phyloP scores from a whole-genome alignment of 2,797 vertebrate genomes.

The Echiichthys vipera region DNA sequence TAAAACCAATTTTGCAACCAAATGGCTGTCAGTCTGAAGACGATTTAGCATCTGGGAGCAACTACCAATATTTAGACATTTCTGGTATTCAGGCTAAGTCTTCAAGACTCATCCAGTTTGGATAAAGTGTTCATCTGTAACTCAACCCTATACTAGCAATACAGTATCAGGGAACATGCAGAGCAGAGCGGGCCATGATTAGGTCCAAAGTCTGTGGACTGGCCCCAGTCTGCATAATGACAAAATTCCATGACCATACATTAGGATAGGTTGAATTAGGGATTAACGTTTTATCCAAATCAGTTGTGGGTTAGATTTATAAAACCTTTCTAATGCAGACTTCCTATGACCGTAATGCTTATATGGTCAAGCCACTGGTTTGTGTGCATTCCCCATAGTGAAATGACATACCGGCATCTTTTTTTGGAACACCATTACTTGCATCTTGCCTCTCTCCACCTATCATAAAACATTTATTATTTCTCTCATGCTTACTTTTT shows the following conservation, averaged over 20 bases:
- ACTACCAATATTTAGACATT: too few relatives aligned
- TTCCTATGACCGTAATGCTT: background rate
- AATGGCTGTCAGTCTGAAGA: too few relatives aligned
- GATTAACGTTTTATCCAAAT: background rate
- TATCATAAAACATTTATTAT: background rate
- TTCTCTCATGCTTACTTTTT: background rate
- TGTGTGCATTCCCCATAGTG: background rate
- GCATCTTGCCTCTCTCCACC: background rate
- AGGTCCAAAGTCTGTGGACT: background rate
- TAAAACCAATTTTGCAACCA: too few relatives aligned
- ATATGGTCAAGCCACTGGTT: background rate
- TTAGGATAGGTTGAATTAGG: background rate
- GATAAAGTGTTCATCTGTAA: background rate
- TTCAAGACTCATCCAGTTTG: slow-evolving; percentile 9
- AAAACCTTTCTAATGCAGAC: background rate
- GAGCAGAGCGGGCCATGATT: background rate
- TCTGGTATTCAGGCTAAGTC: too few relatives aligned
- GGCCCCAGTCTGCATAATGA: background rate
- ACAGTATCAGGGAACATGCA: background rate
- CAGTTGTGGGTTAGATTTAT: background rate
- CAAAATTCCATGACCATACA: background rate
- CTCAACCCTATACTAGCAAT: background rate
- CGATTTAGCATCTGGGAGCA: too few relatives aligned
- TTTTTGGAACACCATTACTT: background rate
- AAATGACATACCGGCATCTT: background rate